Percentiles rank a stretch among this genome's conserved stretches.
These are phyloP conservation scores for Yponomeuta plumbellus DNA, from an alignment of 2,888 invertebrate species.

Conservation along the genomic window DNA sequence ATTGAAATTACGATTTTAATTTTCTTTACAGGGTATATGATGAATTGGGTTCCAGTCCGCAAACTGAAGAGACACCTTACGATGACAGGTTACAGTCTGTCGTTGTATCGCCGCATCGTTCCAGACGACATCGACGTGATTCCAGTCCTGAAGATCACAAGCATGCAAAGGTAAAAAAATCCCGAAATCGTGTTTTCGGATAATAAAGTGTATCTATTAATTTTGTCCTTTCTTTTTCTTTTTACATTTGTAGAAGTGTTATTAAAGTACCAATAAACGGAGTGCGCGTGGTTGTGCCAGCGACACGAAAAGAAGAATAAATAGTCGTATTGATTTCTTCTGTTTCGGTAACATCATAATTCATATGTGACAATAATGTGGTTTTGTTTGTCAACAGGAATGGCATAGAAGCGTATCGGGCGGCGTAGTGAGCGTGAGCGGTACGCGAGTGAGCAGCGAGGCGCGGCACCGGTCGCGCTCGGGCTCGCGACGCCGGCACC, in stretches of 20 bases:
- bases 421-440: conserved; percentile 33
- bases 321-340: no score
- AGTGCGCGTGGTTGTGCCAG: no score
- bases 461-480: conserved; percentile 61
- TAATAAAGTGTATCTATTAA: not conserved
- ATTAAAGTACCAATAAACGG: no score
- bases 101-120: conserved; percentile 67
- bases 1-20: no score
- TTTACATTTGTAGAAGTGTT: no score
- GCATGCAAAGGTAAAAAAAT: conserved; percentile 52
- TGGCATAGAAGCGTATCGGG: conserved; percentile 47
- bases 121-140: conserved; percentile 72
- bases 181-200: not conserved
- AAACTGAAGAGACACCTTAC: conserved; percentile 78
- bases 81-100: conserved; percentile 73
- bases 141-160: conserved; percentile 83
- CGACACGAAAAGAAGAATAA: no score
- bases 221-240: conserved; percentile 10
- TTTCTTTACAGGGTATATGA: conserved; percentile 55
- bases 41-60: conserved; percentile 79
- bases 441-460: conserved; percentile 33
- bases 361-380: not conserved
- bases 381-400: conserved; percentile 36
- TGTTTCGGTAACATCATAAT: no score
- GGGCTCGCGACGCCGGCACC: conserved; percentile 83